Percentiles rank a stretch among this genome's conserved stretches.
These are phyloP conservation scores for Abramis brama DNA, from an alignment of 2,113 vertebrate species.

Conservation along the genomic window DNA sequence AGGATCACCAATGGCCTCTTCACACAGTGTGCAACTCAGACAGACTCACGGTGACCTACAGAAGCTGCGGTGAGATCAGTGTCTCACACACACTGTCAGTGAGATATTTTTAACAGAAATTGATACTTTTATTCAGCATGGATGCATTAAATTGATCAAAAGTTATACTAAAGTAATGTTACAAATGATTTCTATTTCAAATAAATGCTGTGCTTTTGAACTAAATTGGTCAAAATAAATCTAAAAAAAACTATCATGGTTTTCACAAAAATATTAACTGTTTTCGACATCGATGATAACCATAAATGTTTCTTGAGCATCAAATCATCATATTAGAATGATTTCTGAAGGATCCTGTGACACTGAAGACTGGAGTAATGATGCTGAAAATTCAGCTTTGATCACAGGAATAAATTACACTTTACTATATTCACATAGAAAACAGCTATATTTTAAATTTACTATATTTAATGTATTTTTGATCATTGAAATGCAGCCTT, in stretches of 20 bases:
- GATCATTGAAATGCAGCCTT: background rate
- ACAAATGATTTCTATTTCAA: background rate
- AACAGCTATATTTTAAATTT: background rate
- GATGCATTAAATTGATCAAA: background rate
- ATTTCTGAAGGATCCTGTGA: background rate
- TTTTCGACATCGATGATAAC: background rate
- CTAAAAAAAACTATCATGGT: background rate
- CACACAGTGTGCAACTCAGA: constrained; percentile 34
- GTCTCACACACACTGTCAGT: background rate
- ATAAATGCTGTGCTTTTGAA: background rate
- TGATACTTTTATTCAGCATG: background rate
- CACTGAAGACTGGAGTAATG: background rate
- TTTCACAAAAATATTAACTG: too few species aligned
- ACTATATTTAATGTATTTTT: background rate
- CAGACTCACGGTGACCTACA: constrained; percentile 30
- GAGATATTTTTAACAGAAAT: background rate
- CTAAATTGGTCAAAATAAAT: background rate
- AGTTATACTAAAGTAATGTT: background rate
- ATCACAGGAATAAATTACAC: background rate
- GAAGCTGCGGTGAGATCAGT: constrained; percentile 50
- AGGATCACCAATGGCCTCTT: constrained; percentile 38
- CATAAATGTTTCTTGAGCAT: background rate
- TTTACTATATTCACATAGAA: background rate
- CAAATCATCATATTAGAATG: background rate
- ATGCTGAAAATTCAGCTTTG: background rate